Conservation (phyloP, 1,140 invertebrate genomes). For the Drosophila tsacasi region DNA sequence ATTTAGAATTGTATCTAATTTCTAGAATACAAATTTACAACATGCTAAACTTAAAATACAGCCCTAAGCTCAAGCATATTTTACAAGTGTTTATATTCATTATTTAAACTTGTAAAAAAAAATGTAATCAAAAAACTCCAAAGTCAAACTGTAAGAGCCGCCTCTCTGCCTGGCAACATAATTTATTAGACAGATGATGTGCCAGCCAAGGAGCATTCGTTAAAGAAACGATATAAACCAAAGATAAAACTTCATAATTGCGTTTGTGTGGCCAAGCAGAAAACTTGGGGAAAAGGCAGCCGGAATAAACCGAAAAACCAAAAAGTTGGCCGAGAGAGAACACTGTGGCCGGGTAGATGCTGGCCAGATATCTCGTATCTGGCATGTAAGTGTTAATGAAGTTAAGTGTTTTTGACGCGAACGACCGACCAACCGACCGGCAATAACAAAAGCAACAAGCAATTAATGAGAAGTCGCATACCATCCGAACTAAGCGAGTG, state of each 20-base stretch:
- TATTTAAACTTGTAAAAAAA: conserved; percentile 2
- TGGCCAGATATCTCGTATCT: conserved; percentile 68
- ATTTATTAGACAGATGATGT: conserved; percentile 78
- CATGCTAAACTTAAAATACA: not conserved
- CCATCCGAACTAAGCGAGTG: conserved; percentile 35
- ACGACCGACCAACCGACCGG: conserved; percentile 52
- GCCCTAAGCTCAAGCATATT: not conserved
- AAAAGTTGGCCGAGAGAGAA: conserved; percentile 25
- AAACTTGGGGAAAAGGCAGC: conserved; percentile 19
- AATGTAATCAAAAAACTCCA: conserved; percentile 21
- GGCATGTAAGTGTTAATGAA: conserved; percentile 83
- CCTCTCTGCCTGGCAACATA: conserved; percentile 30
- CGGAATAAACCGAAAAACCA: conserved; percentile 46
- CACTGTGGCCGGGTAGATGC: conserved; percentile 14
- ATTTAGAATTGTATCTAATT: not conserved
- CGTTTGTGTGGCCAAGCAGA: conserved; percentile 65
- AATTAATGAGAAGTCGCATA: conserved; percentile 79
- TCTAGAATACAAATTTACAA: not conserved
- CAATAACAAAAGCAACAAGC: conserved; percentile 66
- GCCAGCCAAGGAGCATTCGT: conserved; percentile 44
- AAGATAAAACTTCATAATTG: conserved; percentile 82
- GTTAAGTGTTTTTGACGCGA: conserved; percentile 81
- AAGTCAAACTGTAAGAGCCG: not conserved
- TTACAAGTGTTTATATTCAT: not conserved
- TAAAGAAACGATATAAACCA: conserved; percentile 67